Evolutionary conservation across 2,797 vertebrate genomes (phyloP), one percentile per base, ranked within the genome.

Genomic region (Poeciliopsis paucimaculata): DNA sequence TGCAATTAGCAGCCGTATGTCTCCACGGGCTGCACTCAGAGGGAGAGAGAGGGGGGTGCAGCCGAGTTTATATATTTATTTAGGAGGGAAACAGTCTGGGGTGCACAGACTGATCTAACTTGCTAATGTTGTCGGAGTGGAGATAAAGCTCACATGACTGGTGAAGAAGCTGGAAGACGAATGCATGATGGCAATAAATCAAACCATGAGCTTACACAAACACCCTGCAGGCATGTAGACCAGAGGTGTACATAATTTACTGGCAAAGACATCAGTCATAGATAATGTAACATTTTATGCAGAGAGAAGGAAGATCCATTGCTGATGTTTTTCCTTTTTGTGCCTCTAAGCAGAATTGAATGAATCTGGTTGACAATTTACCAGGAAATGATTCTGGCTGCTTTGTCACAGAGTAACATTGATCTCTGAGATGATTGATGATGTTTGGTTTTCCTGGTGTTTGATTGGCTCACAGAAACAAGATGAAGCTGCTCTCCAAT

Each of bases 1-100:
- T 73, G 87, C 87, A 92, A 93, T 96, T 93, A 94, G 90, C 91
- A 87, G 91, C 87, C 79, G 77, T 93, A 81, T 83, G 89, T 91
- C 91, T 87, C 84, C 79, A 16, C 1, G 11, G 86, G 91, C 88
- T 90, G 76, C 68, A 46, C 80, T 10, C 71, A 39, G 39, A 36
- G 45, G 76, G 66, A 73, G 55, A 4, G 53, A 77, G 73, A 36
- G 82, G 74, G 71, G 46, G 76, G 72, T 36, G 82, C 10, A 3
- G 62, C 28, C 43, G 76, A 81, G 79, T 75, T n/a, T 70, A 26
- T 68, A 41, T 68, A 26, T 43, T 70, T 70, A 20, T 64, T 64
- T 64, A 36, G 73, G 43, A 85, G 82, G 34, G n/a, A 82, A 88
- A 82, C 57, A 57, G 80, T 74, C 60, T 73, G 45, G 82, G 89